A percentile compares a stretch with the other conserved stretches of the same genome.
Evolutionary conservation across 1,140 invertebrate species (phyloP).

Genomic region (Batillaria attramentaria): DNA sequence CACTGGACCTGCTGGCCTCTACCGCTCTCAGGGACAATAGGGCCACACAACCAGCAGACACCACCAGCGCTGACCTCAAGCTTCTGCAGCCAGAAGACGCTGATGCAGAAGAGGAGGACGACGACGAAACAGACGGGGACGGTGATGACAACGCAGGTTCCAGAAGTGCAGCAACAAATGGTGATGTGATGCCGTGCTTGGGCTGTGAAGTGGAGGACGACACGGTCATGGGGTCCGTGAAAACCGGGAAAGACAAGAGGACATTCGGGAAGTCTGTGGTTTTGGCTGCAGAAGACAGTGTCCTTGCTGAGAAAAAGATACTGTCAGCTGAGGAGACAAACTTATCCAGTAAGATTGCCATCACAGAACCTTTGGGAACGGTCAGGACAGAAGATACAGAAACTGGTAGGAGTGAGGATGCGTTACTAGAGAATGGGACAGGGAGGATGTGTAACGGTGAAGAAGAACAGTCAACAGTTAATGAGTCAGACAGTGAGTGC

Average conservation of each 20-base stretch:
- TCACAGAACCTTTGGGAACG: no score
- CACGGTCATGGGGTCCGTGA: slow-evolving; percentile 25
- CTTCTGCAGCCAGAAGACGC: neutral
- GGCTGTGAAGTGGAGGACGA: no score
- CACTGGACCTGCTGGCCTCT: slow-evolving; percentile 63
- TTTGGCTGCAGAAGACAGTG: neutral
- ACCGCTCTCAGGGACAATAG: slow-evolving; percentile 54
- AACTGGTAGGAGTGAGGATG: no score
- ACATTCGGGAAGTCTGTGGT: neutral
- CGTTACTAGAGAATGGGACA: no score
- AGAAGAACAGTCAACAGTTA: no score
- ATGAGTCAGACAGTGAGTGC: no score
- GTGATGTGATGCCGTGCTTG: neutral
- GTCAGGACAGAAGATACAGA: no score
- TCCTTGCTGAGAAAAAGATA: neutral
- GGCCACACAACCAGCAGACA: neutral
- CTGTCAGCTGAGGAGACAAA: no score
- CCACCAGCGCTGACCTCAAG: neutral
- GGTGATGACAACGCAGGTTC: neutral
- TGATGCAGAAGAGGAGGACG: slow-evolving; percentile 6
- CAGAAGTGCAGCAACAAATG: neutral
- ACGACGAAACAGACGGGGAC: slow-evolving; percentile 15
- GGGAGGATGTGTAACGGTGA: no score
- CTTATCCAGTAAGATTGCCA: no score
- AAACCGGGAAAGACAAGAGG: slow-evolving; percentile 17